Base-by-base conservation (phyloP, 2,888 invertebrate species). In the Drosophila paranaensis region DNA sequence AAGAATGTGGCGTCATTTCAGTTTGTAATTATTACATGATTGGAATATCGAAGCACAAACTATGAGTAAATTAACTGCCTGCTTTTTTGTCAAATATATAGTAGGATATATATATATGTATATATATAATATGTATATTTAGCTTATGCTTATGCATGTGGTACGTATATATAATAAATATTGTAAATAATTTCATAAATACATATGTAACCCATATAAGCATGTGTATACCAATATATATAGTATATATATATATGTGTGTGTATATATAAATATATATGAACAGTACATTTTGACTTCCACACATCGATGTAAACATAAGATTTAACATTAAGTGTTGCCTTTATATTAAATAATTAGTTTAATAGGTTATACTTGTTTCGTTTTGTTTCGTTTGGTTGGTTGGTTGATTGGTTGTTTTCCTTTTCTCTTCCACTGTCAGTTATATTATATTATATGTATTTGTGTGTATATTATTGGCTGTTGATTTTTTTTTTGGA, bases 11-110 rank as follows among this genome's bases (percentile, higher is more conserved):
- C 76, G 71, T 84, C 71, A 60, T 61, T 77, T 71, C 53, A 40
- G 74, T 77, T 82, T 74, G 65, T 64, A 77, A 76, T 67, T 76
- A 65, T 73, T 74, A 77, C 55, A 70, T 75, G 79, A 77, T 77
- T 83, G 77, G 78, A 88, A 81, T 86, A 83, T 86, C 69, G 78
- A 78, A 76, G 75, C 82, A 76, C 80, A 82, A 74, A 74, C 72
- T 77, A 81, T 72, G 66, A 68, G 46, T 68, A 58, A 60, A 48
- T 71, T 61, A 71, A 60, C 57, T 72, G 71, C 69, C 71, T 64
- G 63, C 67, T 54, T 68, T 71, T 69, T 55, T 55, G 42, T 77
- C 71, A 74, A 81, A 75, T 75, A 81, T 61, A 75, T 74, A 68
- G 50, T 71, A 51, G 74, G 68, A 69, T 72, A 71, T 69, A 62